Base-by-base conservation (phyloP, 2,888 invertebrate species). In the Liposcelis brunnea region DNA sequence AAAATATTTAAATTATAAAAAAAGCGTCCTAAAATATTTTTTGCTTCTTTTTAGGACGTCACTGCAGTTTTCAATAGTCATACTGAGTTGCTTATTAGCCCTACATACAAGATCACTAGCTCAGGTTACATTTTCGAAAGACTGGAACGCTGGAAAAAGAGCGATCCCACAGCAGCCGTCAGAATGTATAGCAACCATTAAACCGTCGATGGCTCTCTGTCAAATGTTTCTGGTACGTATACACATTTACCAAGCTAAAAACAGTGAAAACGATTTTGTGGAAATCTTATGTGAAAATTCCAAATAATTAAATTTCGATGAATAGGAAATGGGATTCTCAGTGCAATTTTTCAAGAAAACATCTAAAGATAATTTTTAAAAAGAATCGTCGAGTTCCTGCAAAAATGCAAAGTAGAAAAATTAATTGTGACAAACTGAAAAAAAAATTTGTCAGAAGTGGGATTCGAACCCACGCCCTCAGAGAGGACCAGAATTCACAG, bases 91-190 rank as follows among this genome's bases (percentile, higher is more conserved):
- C 26, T 26, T 26, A 26, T 26, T 26, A 8, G 26, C 26, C 8
- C 26, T 26, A 26, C 26, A 26, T 26, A 6, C 26, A 26, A 26
- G 26, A 26, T 26, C 26, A 8, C 8, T 26, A 19, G 49, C 38
- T 1, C 50, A 50, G 40, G 49, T 49, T 2, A 50, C 50, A 18
- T 50, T 49, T 45, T 50, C 49, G 31, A 47, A 44, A 31, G 50
- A 48, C 38, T 50, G 50, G 50, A 49, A 45, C 15, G 45, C 46
- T 11, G 50, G 50, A 5, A 50, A 50, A 40, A 47, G 50, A 31
- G 31, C 45, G 7, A 31, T 4, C 32, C 16, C 19, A 4, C 26
- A 4, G 8, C 26, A 26, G 8, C 26, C 26, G 16, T n/a, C 40
- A n/a, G 40, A 40, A n/a, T 40, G 40, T 18, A 18, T 18, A 8